Conservation (phyloP, 2,888 invertebrate genomes). For the Zaprionus obscuricornis region DNA sequence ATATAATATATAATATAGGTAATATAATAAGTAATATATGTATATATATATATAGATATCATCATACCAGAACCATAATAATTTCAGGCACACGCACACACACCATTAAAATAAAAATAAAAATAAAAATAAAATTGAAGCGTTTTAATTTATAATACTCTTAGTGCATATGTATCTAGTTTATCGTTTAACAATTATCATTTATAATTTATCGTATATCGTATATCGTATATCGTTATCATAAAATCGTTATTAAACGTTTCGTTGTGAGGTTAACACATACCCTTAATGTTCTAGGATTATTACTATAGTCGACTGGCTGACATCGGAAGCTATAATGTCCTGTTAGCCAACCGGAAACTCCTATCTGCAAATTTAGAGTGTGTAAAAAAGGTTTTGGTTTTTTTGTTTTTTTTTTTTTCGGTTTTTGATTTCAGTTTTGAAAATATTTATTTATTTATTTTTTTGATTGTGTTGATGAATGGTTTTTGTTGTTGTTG, state of each 20-base stretch:
- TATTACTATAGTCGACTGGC: constrained; percentile 97
- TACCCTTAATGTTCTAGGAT: constrained; percentile 96
- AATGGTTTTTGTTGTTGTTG: not conserved
- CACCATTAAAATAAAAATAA: constrained; percentile 26
- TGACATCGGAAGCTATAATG: constrained; percentile 98
- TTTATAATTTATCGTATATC: constrained; percentile 30
- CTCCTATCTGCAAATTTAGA: constrained; percentile 89
- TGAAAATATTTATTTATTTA: constrained; percentile 21
- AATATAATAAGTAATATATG: too few relatives aligned
- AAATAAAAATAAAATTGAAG: constrained; percentile 17
- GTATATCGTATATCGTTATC: constrained; percentile 50
- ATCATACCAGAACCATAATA: constrained; percentile 24
- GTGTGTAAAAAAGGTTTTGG: constrained; percentile 40
- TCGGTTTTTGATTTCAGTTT: not conserved
- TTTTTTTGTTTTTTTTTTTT: constrained; percentile 9
- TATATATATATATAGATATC: constrained; percentile 16
- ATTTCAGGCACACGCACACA: constrained; percentile 22
- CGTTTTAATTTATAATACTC: too few relatives aligned
- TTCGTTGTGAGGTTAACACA: constrained; percentile 79
- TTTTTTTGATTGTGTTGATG: constrained; percentile 9
- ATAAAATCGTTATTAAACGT: constrained; percentile 53
- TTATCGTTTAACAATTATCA: constrained; percentile 24
- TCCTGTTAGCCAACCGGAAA: constrained; percentile 97
- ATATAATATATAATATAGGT: not conserved
- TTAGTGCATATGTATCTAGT: too few relatives aligned